Evolutionary conservation across 2,113 vertebrate genomes (phyloP).

Genomic region (Lota lota): DNA sequence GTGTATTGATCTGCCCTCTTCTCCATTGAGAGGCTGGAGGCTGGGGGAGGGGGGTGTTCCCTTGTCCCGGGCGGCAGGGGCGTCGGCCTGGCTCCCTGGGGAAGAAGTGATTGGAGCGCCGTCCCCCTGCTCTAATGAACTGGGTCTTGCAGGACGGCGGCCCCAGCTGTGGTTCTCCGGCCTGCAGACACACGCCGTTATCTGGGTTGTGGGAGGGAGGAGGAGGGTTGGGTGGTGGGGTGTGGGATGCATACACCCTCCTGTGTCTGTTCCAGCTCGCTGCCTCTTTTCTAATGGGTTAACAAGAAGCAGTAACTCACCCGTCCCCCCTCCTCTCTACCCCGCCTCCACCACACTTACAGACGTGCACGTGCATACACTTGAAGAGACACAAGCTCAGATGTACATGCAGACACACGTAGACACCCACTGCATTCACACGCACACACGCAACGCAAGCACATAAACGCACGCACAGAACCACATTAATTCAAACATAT

Average conservation of each 20-base stretch:
- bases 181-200: constrained; percentile 55
- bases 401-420: not conserved
- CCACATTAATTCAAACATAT: not conserved
- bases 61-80: not conserved
- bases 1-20: constrained; percentile 37
- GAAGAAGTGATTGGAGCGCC: constrained; percentile 15
- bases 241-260: constrained; percentile 8
- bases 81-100: constrained; percentile 21
- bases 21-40: constrained; percentile 2
- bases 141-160: constrained; percentile 7
- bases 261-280: constrained; percentile 52
- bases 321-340: constrained; percentile 1
- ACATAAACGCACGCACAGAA: constrained; percentile 5
- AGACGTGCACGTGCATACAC: constrained; percentile 13
- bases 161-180: constrained; percentile 53
- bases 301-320: constrained; percentile 37
- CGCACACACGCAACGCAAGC: too few relatives aligned
- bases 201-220: constrained; percentile 50
- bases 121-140: constrained; percentile 34
- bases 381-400: not conserved
- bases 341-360: not conserved
- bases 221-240: not conserved
- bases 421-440: too few relatives aligned
- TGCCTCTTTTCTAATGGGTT: constrained; percentile 55
- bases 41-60: not conserved